phyloP scores from a whole-genome alignment of 2,113 vertebrate species.

The Hymenochirus boettgeri region DNA sequence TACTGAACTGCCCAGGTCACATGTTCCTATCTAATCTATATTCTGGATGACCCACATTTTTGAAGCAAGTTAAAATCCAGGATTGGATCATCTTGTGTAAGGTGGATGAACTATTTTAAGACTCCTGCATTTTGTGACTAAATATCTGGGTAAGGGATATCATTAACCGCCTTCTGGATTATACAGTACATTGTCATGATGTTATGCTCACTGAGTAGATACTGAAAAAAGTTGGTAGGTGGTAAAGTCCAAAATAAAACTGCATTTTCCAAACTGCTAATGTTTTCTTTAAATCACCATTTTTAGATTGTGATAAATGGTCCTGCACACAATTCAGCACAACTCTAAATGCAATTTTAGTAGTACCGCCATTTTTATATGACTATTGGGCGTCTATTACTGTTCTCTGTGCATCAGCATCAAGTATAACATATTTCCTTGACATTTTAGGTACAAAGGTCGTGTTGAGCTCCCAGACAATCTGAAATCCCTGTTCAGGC shows the following conservation, averaged over 20 bases:
- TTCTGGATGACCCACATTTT: neutral
- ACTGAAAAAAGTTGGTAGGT: neutral
- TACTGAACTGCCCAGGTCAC: neutral
- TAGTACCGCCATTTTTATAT: no score
- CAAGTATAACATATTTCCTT: no score
- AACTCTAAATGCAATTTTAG: no score
- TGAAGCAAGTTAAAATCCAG: no score
- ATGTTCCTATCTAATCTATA: constrained; percentile 2
- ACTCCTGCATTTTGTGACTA: neutral
- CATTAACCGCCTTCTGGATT: neutral
- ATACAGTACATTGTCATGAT: neutral
- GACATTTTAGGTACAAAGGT: constrained; percentile 48
- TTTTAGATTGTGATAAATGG: no score
- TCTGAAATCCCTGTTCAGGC: constrained; percentile 58
- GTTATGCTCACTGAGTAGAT: neutral
- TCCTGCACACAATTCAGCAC: no score
- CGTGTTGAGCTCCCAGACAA: constrained; percentile 59
- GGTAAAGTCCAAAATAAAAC: no score
- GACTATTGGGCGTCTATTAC: no score
- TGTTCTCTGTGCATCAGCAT: no score
- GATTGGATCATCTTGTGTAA: no score
- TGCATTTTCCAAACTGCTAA: no score
- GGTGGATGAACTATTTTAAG: constrained; percentile 1
- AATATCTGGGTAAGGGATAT: constrained; percentile 6
- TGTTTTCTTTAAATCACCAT: no score